Percentiles rank a stretch among this genome's conserved stretches.
Conservation (phyloP, 2,113 vertebrate species). For the Brachyhypopomus gauderio region DNA sequence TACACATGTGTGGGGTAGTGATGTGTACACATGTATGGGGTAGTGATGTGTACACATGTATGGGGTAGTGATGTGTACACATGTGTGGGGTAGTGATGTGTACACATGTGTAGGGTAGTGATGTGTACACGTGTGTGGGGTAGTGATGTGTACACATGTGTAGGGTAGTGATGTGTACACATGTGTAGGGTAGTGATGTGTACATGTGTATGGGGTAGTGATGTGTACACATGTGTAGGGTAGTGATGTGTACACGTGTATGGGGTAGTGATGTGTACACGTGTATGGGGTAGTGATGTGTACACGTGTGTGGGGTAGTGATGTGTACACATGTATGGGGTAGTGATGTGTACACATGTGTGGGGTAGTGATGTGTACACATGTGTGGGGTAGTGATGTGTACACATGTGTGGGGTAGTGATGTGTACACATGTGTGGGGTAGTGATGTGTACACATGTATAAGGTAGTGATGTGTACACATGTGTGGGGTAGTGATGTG, state of each 20-base stretch:
- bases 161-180: not conserved
- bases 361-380: not conserved
- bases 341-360: too few relatives aligned
- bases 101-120: not conserved
- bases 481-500: not conserved
- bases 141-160: not conserved
- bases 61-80: too few relatives aligned
- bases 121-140: too few relatives aligned
- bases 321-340: not conserved
- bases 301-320: too few relatives aligned
- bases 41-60: not conserved
- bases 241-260: too few relatives aligned
- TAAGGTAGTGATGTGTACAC: not conserved
- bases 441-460: too few relatives aligned
- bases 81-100: not conserved
- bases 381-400: not conserved
- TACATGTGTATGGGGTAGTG: too few relatives aligned
- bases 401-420: too few relatives aligned
- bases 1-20: not conserved
- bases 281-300: not conserved
- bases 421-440: not conserved
- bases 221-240: not conserved
- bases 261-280: not conserved
- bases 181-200: not conserved
- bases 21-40: too few relatives aligned